Percentiles rank a stretch among this genome's conserved stretches.
Evolutionary conservation across 1,140 invertebrate species (phyloP).

Genomic region (Dryas iulia): DNA sequence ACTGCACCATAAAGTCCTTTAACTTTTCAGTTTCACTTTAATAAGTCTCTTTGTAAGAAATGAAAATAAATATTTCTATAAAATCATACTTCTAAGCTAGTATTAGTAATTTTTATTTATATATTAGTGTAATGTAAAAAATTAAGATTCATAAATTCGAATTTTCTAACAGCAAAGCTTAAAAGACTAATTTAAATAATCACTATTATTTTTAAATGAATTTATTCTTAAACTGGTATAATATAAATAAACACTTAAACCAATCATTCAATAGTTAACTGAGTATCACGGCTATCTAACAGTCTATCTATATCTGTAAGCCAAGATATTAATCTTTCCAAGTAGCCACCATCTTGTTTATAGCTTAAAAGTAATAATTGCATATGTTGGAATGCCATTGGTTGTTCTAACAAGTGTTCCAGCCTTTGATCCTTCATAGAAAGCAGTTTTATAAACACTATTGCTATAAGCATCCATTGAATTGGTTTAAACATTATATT

Average conservation of each 20-base stretch:
- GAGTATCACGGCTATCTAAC: constrained; percentile 62
- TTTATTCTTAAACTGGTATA: background rate
- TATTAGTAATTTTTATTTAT: background rate
- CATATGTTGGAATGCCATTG: constrained; percentile 68
- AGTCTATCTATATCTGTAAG: constrained; percentile 77
- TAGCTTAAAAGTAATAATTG: constrained; percentile 78
- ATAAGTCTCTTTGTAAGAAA: too few species aligned
- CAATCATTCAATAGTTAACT: constrained; percentile 56
- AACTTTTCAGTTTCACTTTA: too few species aligned
- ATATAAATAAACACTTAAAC: background rate
- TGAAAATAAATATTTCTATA: too few species aligned
- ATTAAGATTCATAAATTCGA: background rate
- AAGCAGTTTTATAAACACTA: constrained; percentile 79
- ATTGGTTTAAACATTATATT: constrained; percentile 82
- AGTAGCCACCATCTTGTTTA: constrained; percentile 77
- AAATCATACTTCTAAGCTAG: too few species aligned
- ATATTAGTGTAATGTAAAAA: background rate
- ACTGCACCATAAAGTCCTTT: too few species aligned
- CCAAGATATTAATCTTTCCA: constrained; percentile 78
- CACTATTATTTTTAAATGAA: background rate
- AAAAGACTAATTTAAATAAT: background rate
- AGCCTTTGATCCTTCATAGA: constrained; percentile 69
- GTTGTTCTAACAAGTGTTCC: constrained; percentile 55
- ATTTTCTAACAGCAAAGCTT: background rate
- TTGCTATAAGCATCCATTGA: constrained; percentile 80